These are phyloP conservation scores for Drosophila sp. DNA, from an alignment of 1,140 invertebrate genomes.

Conservation along the genomic window DNA sequence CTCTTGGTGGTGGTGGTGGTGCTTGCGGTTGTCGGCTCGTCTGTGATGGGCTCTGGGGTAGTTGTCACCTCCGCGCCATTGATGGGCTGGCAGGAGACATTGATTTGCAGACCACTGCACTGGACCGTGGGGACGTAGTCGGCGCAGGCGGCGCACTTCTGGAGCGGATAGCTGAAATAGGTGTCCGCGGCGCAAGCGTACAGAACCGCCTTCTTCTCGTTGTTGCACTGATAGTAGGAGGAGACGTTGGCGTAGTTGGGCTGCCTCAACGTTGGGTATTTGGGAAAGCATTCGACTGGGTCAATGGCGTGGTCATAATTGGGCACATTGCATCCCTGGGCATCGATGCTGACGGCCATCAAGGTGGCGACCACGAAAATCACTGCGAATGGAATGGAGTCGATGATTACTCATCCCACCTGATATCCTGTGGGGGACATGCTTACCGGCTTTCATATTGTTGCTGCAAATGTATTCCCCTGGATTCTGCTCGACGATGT, in stretches of 20 bases:
- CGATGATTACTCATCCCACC: neutral
- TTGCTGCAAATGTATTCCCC: slow-evolving; percentile 22
- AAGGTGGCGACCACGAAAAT: slow-evolving; percentile 49
- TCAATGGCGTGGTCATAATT: slow-evolving; percentile 27
- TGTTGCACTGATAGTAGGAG: slow-evolving; percentile 40
- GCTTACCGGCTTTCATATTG: slow-evolving; percentile 70
- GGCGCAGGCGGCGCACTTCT: slow-evolving; percentile 36
- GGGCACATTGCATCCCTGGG: slow-evolving; percentile 20
- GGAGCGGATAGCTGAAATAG: slow-evolving; percentile 46
- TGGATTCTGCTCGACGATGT: slow-evolving; percentile 33
- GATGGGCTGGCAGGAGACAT: slow-evolving; percentile 24
- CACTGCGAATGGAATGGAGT: slow-evolving; percentile 30
- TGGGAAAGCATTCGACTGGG: slow-evolving; percentile 22
- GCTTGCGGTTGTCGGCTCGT: neutral
- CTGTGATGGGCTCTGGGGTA: neutral
- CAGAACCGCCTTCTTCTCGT: neutral
- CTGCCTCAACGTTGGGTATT: slow-evolving; percentile 22
- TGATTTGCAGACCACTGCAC: slow-evolving; percentile 21
- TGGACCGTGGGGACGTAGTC: slow-evolving; percentile 40
- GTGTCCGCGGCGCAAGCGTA: no score
- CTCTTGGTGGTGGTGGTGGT: neutral
- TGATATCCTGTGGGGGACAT: slow-evolving; percentile 11
- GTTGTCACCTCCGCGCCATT: neutral
- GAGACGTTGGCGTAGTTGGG: slow-evolving; percentile 53
- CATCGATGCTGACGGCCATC: slow-evolving; percentile 46